These are phyloP conservation scores for Phrixothrix hirtus DNA, from an alignment of 2,888 invertebrate genomes.

Conservation along the genomic window DNA sequence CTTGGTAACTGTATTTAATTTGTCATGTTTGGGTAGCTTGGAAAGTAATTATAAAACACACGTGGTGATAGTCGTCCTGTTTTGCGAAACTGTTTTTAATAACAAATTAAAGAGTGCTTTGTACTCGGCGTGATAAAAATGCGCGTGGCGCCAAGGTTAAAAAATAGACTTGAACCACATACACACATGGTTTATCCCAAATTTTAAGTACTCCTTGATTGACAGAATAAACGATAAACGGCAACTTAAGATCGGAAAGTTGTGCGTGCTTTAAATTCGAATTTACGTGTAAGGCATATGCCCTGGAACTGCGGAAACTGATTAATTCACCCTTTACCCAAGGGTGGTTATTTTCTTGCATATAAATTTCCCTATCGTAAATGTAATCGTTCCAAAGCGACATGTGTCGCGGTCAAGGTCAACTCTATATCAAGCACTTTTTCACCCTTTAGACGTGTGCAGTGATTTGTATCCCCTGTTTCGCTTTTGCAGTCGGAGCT, in stretches of 20 bases:
- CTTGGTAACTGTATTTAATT: no score
- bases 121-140: no score
- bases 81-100: no score
- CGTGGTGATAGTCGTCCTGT: no score
- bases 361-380: conserved; percentile 17
- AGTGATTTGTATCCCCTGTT: conserved; percentile 21
- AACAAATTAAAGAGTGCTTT: no score
- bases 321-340: conserved; percentile 15
- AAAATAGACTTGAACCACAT: background rate
- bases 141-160: conserved; percentile 6
- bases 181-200: conserved; percentile 1
- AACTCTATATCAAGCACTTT: conserved; percentile 9
- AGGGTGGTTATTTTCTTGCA: conserved; percentile 17
- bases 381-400: conserved; percentile 17
- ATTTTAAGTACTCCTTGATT: conserved; percentile 1
- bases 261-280: background rate
- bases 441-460: conserved; percentile 10
- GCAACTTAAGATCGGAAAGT: background rate
- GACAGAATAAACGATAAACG: conserved; percentile 1
- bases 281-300: conserved; percentile 6
- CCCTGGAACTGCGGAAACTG: conserved; percentile 7
- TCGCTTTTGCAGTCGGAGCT: conserved; percentile 21
- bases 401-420: conserved; percentile 21
- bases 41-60: no score
- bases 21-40: no score